A percentile compares a stretch with the other conserved stretches of the same genome.
Evolutionary conservation across 2,888 invertebrate genomes (phyloP).

Genomic region (Hetaerina titia): DNA sequence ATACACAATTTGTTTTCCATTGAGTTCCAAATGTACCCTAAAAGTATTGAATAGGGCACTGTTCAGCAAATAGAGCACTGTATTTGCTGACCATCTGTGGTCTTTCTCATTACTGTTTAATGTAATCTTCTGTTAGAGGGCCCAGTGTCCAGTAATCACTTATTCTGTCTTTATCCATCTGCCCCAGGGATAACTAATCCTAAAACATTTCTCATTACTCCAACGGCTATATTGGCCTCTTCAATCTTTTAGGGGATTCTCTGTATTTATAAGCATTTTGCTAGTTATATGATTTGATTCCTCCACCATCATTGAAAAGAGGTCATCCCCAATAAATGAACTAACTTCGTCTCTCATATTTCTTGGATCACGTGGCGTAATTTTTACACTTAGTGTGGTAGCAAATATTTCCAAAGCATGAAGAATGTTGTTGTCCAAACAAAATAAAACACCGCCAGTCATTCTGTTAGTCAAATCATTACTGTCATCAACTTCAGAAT

Average conservation of each 20-base stretch:
- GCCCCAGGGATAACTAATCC: not conserved
- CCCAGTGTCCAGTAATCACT: not conserved
- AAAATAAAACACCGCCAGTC: too few species aligned
- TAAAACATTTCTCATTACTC: not conserved
- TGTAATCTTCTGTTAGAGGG: constrained; percentile 10
- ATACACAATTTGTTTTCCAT: not conserved
- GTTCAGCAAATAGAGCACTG: constrained; percentile 69
- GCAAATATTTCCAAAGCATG: too few species aligned
- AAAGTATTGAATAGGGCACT: constrained; percentile 69
- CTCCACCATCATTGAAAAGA: not conserved
- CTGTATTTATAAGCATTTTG: not conserved
- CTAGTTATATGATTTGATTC: not conserved
- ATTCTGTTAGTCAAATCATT: too few species aligned
- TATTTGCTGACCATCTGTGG: constrained; percentile 70
- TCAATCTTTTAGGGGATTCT: not conserved
- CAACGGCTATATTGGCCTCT: not conserved
- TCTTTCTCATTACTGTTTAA: constrained; percentile 69
- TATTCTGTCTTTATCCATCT: not conserved
- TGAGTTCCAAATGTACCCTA: not conserved
- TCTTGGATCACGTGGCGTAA: too few species aligned
- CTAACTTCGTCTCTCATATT: not conserved
- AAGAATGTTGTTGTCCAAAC: too few species aligned
- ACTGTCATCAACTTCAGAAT: too few species aligned
- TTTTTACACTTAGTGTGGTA: too few species aligned
- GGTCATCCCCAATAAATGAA: not conserved